Evolutionary conservation across 2,113 vertebrate species (phyloP), one percentile per base, ranked within the genome.

Genomic region (Ploceus nigricollis): DNA sequence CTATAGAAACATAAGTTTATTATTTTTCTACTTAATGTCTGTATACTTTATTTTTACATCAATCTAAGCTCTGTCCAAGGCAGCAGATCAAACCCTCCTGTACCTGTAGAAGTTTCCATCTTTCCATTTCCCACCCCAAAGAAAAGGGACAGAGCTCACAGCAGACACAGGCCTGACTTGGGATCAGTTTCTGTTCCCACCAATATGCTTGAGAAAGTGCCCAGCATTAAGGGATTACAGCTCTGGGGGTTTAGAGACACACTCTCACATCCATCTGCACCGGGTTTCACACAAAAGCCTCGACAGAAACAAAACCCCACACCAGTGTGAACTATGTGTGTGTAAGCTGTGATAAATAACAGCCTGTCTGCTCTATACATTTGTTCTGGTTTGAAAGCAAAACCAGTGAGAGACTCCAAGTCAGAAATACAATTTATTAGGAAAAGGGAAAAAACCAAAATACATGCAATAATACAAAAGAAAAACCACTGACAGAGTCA

Each of bases 291-390:
- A 42, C 8, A 12, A 40, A 45, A 20, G 3, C 4, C 33, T 35
- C 21, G 10, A 56, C 1, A 2, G 2, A 30, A 58, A 35, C 48
- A 23, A 24, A 35, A 1, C 31, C 35, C 27, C 69, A 58, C n/a
- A 13, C 6, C 25, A 7, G 8, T 6, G 23, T 17, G 10, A 69
- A 51, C 30, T 23, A 6, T 0, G 0, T 10, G 7, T 4, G 0
- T 8, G 10, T 7, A 63, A 81, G 11, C 10, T 61, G 30, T 22
- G 14, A 19, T 30, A 65, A 61, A 56, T 9, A 42, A n/a, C 54
- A 54, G 14, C 1, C 1, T 33, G 22, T 8, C 10, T 71, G 31
- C 56, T 39, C 15, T 4, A 0, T 1, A 10, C 24, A 10, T n/a
- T n/a, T n/a, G n/a, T n/a, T n/a, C n/a, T n/a, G n/a, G n/a, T n/a